Base-by-base conservation (phyloP, 2,797 vertebrate genomes). In the Epinephelus awoara region DNA sequence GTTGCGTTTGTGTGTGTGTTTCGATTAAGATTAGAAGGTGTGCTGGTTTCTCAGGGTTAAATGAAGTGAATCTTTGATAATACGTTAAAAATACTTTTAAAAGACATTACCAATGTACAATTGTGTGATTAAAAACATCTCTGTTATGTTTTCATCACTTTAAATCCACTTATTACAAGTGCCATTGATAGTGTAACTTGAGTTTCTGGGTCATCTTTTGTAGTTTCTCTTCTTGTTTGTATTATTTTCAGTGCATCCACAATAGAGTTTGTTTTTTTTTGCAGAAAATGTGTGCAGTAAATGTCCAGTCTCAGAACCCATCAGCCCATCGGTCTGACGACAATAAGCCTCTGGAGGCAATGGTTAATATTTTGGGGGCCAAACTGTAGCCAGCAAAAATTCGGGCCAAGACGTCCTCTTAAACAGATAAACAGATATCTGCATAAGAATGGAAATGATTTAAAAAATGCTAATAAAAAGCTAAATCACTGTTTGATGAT, bases 121-220 rank as follows among this genome's bases (percentile, higher is more conserved):
- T 25, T 65, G 9, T 61, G 5, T 14, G 11, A 29, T n/a, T n/a
- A 25, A 8, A 21, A 55, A 63, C 0, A 49, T 62, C 65, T 34
- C 7, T 25, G 8, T 42, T 17, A 21, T 66, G 18, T 68, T 21
- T 1, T 46, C 23, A 18, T 40, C 23, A 17, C 34, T 65, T 62
- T 3, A 51, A 51, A 69, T 69, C 54, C 19, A 42, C 12, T 47
- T 49, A 55, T 11, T 27, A 19, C 52, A 40, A 52, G 13, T 34
- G 3, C 27, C 49, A 3, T 57, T 46, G 9, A 17, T 42, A 47
- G 59, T 7, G 63, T 56, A 73, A 47, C 42, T 29, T 58, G 42
- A 74, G 62, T 76, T 70, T 77, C 66, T 80, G 67, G 54, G 54
- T 75, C 66, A 65, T 65, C 0, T 46, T 58, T 68, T 21, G 3